Percentiles rank a stretch among this genome's conserved stretches.
These are phyloP conservation scores for Coregonus clupeaformis DNA, from an alignment of 2,113 vertebrate species.

Conservation along the genomic window DNA sequence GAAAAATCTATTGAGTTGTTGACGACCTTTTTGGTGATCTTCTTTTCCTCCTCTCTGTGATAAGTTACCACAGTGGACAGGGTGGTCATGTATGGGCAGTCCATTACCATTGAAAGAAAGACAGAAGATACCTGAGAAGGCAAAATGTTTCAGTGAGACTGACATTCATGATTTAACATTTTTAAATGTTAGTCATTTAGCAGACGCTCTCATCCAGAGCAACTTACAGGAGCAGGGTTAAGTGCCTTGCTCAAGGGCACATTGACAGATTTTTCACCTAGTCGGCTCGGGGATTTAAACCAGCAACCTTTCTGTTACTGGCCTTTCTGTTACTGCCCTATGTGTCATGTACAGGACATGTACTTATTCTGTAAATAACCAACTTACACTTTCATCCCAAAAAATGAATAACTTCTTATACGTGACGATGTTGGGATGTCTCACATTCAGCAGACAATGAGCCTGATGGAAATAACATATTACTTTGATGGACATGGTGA, in stretches of 20 bases:
- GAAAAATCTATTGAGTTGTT: background rate
- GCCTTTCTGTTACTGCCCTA: too few species aligned
- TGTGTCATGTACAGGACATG: background rate
- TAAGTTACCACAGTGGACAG: slow-evolving; percentile 60
- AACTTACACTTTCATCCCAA: slow-evolving; percentile 70
- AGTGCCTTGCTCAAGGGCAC: too few species aligned
- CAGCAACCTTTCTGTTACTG: too few species aligned
- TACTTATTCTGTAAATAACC: background rate
- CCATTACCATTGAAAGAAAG: slow-evolving; percentile 78
- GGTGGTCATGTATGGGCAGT: slow-evolving; percentile 50
- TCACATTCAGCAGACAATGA: slow-evolving; percentile 61
- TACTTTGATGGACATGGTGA: background rate
- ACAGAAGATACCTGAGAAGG: slow-evolving; percentile 67
- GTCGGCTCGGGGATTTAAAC: too few species aligned
- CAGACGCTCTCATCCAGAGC: too few species aligned
- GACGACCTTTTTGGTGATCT: slow-evolving; percentile 59
- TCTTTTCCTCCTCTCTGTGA: slow-evolving; percentile 55
- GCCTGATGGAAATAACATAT: slow-evolving; percentile 49
- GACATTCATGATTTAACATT: too few species aligned
- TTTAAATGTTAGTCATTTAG: too few species aligned
- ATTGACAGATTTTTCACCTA: too few species aligned
- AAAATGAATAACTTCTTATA: slow-evolving; percentile 74
- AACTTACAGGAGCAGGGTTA: too few species aligned
- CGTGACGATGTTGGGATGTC: slow-evolving; percentile 65
- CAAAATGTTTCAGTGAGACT: too few species aligned